Conservation (phyloP, 2,888 invertebrate genomes). For the Acanthosoma haemorrhoidale region DNA sequence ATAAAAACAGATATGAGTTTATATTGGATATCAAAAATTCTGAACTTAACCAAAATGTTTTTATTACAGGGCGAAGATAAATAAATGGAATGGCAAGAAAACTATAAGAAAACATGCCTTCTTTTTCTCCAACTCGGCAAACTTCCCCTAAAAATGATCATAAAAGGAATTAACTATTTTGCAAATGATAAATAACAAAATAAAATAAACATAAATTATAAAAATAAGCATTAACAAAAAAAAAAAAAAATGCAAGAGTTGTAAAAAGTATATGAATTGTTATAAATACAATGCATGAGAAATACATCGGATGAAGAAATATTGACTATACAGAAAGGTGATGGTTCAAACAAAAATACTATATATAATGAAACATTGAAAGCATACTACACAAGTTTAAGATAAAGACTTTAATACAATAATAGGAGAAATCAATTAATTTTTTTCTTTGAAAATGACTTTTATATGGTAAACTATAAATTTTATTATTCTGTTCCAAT, state of each 20-base stretch:
- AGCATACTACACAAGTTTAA: no score
- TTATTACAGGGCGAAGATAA: no score
- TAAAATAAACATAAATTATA: not conserved
- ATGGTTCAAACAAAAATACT: not conserved
- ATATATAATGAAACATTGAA: no score
- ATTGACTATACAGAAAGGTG: not conserved
- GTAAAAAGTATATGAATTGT: not conserved
- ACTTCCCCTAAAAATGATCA: slow-evolving; percentile 52
- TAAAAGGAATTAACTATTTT: slow-evolving; percentile 16
- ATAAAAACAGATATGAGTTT: no score
- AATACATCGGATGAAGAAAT: not conserved
- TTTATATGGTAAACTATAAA: no score
- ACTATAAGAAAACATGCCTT: slow-evolving; percentile 53
- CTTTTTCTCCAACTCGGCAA: slow-evolving; percentile 55
- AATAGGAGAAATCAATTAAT: no score
- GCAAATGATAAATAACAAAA: not conserved
- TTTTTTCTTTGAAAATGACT: no score
- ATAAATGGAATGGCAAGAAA: no score
- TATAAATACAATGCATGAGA: not conserved
- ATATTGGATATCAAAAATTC: no score
- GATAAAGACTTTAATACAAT: no score
- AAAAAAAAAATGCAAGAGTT: not conserved
- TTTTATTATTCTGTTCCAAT: no score
- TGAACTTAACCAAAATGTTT: no score
- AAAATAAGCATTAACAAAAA: not conserved